Evolutionary conservation across 2,113 vertebrate species (phyloP).

Genomic region (Epinephelus fuscoguttatus): DNA sequence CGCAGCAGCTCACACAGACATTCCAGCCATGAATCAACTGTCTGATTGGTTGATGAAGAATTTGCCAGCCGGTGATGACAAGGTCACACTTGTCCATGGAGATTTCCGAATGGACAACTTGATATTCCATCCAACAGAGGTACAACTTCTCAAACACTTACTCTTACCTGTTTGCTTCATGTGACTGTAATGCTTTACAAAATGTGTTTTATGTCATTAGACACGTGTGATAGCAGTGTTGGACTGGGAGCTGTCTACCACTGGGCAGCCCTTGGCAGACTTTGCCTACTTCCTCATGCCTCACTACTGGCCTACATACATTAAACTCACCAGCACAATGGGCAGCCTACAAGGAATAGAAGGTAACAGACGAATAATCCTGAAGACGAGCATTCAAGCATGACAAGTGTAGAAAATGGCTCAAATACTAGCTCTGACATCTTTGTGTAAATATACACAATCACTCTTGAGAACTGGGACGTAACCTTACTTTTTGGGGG

Average conservation of each 20-base stretch:
- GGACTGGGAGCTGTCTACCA: conserved; percentile 96
- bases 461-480: no score
- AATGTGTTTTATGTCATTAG: conserved; percentile 72
- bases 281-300: conserved; percentile 87
- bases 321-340: conserved; percentile 62
- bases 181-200: neutral
- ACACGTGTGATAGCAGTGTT: conserved; percentile 91
- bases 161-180: neutral
- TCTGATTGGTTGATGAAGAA: conserved; percentile 91
- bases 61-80: conserved; percentile 87
- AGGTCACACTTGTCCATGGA: conserved; percentile 91
- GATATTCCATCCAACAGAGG: conserved; percentile 94
- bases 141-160: conserved; percentile 52
- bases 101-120: conserved; percentile 93
- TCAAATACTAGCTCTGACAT: neutral
- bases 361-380: conserved; percentile 58
- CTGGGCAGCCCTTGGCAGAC: conserved; percentile 92
- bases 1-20: conserved; percentile 86
- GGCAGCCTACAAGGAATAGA: conserved; percentile 77
- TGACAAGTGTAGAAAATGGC: neutral
- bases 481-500: no score
- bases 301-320: conserved; percentile 85
- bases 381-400: neutral
- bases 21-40: conserved; percentile 90
- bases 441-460: neutral